Percentiles rank a stretch among this genome's conserved stretches.
phyloP scores from a whole-genome alignment of 2,888 invertebrate genomes.

The Sympetrum striolatum region DNA sequence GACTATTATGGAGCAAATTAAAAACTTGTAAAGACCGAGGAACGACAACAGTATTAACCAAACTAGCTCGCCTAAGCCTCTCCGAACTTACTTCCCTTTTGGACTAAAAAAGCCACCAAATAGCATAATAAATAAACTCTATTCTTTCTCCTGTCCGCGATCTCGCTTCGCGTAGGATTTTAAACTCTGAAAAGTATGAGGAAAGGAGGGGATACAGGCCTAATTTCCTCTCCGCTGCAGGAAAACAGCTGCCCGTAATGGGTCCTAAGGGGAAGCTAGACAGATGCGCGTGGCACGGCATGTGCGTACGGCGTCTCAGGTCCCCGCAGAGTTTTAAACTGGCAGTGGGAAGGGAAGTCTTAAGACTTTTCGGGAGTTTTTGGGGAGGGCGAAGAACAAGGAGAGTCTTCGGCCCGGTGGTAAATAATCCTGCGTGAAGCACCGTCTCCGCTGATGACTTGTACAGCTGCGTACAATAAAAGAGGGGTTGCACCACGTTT shows the following conservation, averaged over 20 bases:
- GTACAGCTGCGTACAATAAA: background rate
- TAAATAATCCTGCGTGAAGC: background rate
- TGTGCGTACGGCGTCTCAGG: background rate
- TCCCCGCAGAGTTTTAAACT: background rate
- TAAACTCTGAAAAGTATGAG: background rate
- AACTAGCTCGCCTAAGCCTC: too few relatives aligned
- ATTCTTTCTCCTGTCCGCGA: background rate
- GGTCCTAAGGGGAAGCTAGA: background rate
- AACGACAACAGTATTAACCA: too few relatives aligned
- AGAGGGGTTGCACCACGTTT: background rate
- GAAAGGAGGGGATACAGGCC: background rate
- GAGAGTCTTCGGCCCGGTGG: background rate
- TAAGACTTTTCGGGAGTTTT: background rate
- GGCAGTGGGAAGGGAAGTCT: background rate
- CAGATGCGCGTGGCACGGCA: background rate
- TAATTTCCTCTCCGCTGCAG: background rate
- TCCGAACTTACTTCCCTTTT: too few relatives aligned
- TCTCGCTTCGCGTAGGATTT: background rate
- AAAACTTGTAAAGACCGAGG: too few relatives aligned
- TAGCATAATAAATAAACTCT: background rate
- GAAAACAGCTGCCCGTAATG: background rate
- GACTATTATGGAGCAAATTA: too few relatives aligned
- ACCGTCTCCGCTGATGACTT: background rate
- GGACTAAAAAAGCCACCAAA: background rate
- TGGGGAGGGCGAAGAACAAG: background rate